Conservation (phyloP, 1,140 invertebrate species). For the Papilio polyxenes region DNA sequence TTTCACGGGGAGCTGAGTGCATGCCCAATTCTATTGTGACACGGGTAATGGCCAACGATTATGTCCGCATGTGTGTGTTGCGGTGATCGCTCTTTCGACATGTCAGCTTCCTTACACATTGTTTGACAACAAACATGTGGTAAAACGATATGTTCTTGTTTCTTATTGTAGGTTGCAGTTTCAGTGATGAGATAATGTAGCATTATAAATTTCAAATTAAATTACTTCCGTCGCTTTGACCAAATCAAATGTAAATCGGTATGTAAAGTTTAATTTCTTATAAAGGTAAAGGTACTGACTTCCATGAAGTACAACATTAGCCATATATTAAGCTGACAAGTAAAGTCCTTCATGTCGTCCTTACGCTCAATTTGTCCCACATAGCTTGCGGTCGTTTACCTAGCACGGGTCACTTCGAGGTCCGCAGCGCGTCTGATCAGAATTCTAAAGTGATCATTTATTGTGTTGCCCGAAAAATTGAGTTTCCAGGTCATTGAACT, state of each 20-base stretch:
- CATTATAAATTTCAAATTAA: too few species aligned
- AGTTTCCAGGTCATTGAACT: constrained; percentile 60
- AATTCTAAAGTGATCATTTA: constrained; percentile 64
- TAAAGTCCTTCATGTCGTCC: constrained; percentile 23
- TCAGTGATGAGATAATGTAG: not conserved
- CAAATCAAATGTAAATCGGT: too few species aligned
- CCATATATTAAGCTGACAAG: not conserved
- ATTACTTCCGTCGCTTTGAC: too few species aligned
- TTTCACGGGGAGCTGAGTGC: constrained; percentile 65
- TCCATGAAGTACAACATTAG: not conserved
- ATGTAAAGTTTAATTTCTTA: not conserved
- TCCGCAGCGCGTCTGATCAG: constrained; percentile 58
- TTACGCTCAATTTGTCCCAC: constrained; percentile 23
- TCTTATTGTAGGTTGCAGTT: not conserved
- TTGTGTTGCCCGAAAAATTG: constrained; percentile 68
- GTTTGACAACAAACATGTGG: constrained; percentile 10
- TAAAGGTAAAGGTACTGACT: not conserved
- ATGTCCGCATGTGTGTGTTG: constrained; percentile 52
- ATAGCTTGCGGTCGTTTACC: constrained; percentile 51
- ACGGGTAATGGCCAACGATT: constrained; percentile 65
- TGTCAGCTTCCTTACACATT: constrained; percentile 46
- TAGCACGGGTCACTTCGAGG: constrained; percentile 62
- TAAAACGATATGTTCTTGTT: constrained; percentile 27
- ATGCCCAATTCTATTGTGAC: constrained; percentile 75
- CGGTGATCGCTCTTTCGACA: constrained; percentile 44